Percentiles rank a stretch among this genome's conserved stretches.
Conservation (phyloP, 2,797 vertebrate species). For the Pipistrellus nathusii region DNA sequence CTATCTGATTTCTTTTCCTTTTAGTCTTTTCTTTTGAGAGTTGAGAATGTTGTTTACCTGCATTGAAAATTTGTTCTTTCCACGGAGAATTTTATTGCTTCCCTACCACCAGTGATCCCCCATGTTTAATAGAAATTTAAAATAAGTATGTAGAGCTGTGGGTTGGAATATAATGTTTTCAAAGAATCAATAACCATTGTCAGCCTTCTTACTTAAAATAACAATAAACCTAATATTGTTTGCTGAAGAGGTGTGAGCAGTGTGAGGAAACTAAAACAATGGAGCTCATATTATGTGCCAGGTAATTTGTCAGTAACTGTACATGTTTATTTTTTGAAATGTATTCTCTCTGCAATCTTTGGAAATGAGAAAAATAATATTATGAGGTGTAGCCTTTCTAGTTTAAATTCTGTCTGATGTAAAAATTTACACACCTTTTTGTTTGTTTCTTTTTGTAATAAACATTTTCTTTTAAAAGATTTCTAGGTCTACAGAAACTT, state of each 20-base stretch:
- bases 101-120: conserved; percentile 34
- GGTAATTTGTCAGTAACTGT: neutral
- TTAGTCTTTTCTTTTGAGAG: conserved; percentile 64
- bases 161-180: conserved; percentile 43
- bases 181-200: neutral
- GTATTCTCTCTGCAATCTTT: neutral
- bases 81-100: conserved; percentile 64
- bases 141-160: neutral
- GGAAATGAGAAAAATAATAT: neutral
- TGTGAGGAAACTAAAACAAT: neutral
- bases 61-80: conserved; percentile 53
- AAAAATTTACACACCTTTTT: neutral
- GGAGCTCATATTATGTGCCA: neutral
- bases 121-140: neutral
- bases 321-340: neutral
- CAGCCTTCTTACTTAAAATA: neutral
- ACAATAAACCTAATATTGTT: neutral
- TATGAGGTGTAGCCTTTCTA: neutral
- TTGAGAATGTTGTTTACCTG: conserved; percentile 75
- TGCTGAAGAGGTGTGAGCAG: neutral
- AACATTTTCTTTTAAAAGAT: neutral
- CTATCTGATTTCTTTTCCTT: conserved; percentile 74
- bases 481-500: neutral
- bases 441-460: neutral
- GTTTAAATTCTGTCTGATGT: neutral